Conservation (phyloP, 1,140 invertebrate species). For the Drosophila simulans region DNA sequence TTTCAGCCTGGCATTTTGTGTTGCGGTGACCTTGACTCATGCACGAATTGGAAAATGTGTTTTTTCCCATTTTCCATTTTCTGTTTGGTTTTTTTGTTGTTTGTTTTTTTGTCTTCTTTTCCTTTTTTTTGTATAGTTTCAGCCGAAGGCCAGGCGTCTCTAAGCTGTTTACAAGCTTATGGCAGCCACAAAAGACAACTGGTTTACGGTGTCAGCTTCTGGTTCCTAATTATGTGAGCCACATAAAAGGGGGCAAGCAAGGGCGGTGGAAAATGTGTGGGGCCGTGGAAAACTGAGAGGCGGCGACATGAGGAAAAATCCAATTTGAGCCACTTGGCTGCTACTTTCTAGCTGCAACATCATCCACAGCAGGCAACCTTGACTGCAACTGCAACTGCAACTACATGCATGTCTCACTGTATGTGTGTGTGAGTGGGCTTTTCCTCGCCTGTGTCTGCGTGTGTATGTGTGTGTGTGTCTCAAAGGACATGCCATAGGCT, state of each 20-base stretch:
- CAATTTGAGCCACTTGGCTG: slow-evolving; percentile 47
- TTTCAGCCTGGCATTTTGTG: slow-evolving; percentile 32
- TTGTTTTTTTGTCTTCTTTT: too few species aligned
- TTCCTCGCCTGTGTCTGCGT: slow-evolving; percentile 1
- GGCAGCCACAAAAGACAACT: slow-evolving; percentile 28
- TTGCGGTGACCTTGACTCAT: slow-evolving; percentile 42
- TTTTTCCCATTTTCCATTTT: slow-evolving; percentile 14
- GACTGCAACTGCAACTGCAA: slow-evolving; percentile 46
- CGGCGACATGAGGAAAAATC: slow-evolving; percentile 29
- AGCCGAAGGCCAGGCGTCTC: slow-evolving; percentile 32
- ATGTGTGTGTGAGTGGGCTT: slow-evolving; percentile 5
- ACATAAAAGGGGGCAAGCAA: background rate
- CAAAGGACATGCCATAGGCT: slow-evolving; percentile 50
- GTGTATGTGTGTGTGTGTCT: slow-evolving; percentile 6
- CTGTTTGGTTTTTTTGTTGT: background rate
- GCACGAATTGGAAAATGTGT: slow-evolving; percentile 48
- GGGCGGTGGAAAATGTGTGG: too few species aligned
- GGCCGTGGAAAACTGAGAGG: background rate
- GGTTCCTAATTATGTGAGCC: slow-evolving; percentile 45
- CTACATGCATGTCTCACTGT: slow-evolving; percentile 2
- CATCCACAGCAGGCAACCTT: slow-evolving; percentile 36
- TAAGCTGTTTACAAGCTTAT: slow-evolving; percentile 51
- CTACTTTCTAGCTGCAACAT: slow-evolving; percentile 47
- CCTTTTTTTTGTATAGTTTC: background rate
- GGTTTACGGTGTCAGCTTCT: slow-evolving; percentile 46